These are phyloP conservation scores for Anagyrus pseudococci DNA, from an alignment of 2,888 invertebrate species.

Conservation along the genomic window DNA sequence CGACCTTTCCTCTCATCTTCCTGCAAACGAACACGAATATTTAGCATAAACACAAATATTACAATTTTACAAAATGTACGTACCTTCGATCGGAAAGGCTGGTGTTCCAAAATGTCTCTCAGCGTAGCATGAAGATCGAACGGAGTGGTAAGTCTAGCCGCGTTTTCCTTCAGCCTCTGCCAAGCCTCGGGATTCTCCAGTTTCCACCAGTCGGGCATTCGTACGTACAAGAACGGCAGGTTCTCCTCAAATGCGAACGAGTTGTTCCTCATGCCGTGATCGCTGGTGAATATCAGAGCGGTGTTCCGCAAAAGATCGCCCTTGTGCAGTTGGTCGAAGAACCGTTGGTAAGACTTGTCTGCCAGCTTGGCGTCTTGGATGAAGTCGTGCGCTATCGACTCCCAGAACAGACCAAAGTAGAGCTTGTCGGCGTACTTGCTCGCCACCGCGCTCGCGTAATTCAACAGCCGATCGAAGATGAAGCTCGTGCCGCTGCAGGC, in stretches of 20 bases:
- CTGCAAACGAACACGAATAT: too few species aligned
- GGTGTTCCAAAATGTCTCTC: constrained; percentile 69
- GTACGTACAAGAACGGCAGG: constrained; percentile 78
- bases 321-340: constrained; percentile 66
- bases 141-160: constrained; percentile 78
- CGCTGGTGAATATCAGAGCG: constrained; percentile 78
- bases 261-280: constrained; percentile 91
- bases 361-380: constrained; percentile 79
- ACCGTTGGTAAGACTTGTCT: constrained; percentile 70
- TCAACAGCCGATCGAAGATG: too few species aligned
- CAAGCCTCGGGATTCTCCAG: constrained; percentile 69
- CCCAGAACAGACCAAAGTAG: too few species aligned
- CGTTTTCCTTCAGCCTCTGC: constrained; percentile 72
- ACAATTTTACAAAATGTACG: too few species aligned
- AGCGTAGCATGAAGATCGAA: constrained; percentile 86
- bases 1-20: too few species aligned
- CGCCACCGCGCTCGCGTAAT: too few species aligned
- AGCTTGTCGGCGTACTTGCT: too few species aligned
- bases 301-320: constrained; percentile 70
- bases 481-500: too few species aligned
- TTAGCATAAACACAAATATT: too few species aligned
- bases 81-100: too few species aligned
- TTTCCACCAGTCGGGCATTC: constrained; percentile 77
- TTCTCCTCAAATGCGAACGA: constrained; percentile 85
- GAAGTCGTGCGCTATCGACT: too few species aligned